Base-by-base conservation (phyloP, 2,113 vertebrate species). In the Tyrannus savana region DNA sequence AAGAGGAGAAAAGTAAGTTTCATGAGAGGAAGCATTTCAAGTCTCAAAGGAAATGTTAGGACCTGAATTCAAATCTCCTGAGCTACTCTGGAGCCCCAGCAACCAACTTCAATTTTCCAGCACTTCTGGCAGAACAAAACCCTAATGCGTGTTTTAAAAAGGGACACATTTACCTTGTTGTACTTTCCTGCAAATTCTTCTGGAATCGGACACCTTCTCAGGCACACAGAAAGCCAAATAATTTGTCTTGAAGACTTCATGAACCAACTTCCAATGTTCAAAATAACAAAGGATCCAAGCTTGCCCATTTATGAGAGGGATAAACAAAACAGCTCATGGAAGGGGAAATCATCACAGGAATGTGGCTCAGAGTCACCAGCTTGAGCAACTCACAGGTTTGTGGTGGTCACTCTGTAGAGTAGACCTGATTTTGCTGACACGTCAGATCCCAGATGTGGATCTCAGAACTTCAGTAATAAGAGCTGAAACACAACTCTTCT, bases 361-460 rank as follows among this genome's bases (percentile, higher is more conserved):
- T 21, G 30, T 50, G 50, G 37, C 59, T 1, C 33, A 60, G 2
- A 73, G 14, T 55, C 35, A 71, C 14, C 55, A 56, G 4, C 37
- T 35, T 19, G 8, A 49, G n/a, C 30, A 42, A 4, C 4, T 41
- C 66, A 24, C 3, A 33, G 41, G 11, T 49, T 41, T 0, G 6
- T 19, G 6, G 12, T 33, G 37, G 4, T 76, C 37, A 14, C 23
- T 42, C n/a, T 30, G 1, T 7, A 23, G 28, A 46, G 6, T 0
- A 62, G 14, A 35, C 18, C 10, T 58, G 62, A 3, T 58, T 66
- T 76, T 78, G 24, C 22, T 62, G 63, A 62, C 28, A 73, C 28
- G 19, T 18, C 17, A 56, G 53, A 39, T n/a, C 24, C 25, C 14
- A 28, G 25, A 28, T 52, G 50, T 52, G 25, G 25, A 52, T 52